Percentiles rank a stretch among this genome's conserved stretches.
phyloP scores from a whole-genome alignment of 2,888 invertebrate species.

The Limnephilus auricula region DNA sequence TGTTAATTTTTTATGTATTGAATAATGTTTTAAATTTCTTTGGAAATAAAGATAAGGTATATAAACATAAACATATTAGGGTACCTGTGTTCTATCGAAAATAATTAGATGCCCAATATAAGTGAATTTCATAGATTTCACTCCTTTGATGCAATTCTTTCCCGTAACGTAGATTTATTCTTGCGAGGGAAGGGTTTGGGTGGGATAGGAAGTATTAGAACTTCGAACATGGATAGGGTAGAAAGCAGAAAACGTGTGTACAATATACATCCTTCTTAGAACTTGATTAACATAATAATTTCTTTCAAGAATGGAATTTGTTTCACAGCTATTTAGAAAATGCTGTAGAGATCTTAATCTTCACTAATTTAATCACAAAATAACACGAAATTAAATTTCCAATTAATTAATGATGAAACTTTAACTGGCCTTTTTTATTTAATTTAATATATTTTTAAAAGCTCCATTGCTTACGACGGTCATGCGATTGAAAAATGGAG shows the following conservation, averaged over 20 bases:
- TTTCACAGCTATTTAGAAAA: not conserved
- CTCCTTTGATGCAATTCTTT: constrained; percentile 5
- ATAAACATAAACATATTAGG: no score
- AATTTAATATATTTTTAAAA: not conserved
- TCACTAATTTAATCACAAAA: not conserved
- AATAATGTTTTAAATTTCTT: no score
- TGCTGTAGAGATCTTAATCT: not conserved
- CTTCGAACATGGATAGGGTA: not conserved
- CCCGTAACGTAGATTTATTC: constrained; percentile 32
- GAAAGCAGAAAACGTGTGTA: not conserved
- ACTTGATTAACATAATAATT: not conserved
- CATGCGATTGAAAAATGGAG: not conserved
- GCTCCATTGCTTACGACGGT: not conserved
- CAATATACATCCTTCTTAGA: not conserved
- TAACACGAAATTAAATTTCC: not conserved
- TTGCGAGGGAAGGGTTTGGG: not conserved
- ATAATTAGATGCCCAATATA: not conserved
- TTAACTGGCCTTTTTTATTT: not conserved
- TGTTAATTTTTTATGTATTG: no score
- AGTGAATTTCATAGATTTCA: constrained; percentile 17
- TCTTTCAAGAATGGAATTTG: not conserved
- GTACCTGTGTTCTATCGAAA: not conserved
- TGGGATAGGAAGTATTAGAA: not conserved
- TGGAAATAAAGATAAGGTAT: not conserved
- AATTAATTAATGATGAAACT: not conserved